phyloP scores from a whole-genome alignment of 1,140 invertebrate genomes.

The Tetragnatha versicolor region DNA sequence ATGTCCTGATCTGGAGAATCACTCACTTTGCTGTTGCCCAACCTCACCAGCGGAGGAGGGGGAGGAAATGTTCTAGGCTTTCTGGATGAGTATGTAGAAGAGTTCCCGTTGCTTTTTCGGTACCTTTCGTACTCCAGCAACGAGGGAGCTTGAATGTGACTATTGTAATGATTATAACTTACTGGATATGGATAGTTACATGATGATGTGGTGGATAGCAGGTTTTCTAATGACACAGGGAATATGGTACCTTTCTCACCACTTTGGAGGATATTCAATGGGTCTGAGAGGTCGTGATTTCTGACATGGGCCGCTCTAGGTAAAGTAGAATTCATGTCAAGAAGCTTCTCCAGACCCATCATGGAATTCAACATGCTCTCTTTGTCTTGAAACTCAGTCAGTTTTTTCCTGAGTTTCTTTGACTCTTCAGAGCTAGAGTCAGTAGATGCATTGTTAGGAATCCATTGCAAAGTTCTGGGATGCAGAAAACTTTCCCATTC shows the following conservation, averaged over 20 bases:
- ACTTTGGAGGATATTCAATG: neutral
- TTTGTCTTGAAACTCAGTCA: conserved; percentile 40
- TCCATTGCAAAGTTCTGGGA: conserved; percentile 20
- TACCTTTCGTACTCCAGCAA: conserved; percentile 31
- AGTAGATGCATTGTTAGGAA: neutral
- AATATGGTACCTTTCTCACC: conserved; percentile 27
- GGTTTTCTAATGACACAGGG: conserved; percentile 33
- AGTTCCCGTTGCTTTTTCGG: conserved; percentile 19
- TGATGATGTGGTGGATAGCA: conserved; percentile 24
- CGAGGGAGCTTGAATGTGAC: conserved; percentile 36
- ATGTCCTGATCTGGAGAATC: conserved; percentile 1
- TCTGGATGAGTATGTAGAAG: conserved; percentile 9
- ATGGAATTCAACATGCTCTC: conserved; percentile 37
- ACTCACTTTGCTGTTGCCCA: conserved; percentile 1
- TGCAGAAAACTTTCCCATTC: neutral
- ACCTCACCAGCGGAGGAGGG: conserved; percentile 49
- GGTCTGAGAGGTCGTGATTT: conserved; percentile 11
- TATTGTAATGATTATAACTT: conserved; percentile 45
- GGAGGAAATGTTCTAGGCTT: conserved; percentile 37
- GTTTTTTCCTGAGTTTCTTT: conserved; percentile 49
- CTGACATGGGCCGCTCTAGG: conserved; percentile 1
- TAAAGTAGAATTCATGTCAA: conserved; percentile 12
- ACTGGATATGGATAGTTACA: conserved; percentile 49
- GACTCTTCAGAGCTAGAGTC: neutral
- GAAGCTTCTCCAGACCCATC: conserved; percentile 26